phyloP scores from a whole-genome alignment of 2,888 invertebrate species.

The Drosophila mimetica region DNA sequence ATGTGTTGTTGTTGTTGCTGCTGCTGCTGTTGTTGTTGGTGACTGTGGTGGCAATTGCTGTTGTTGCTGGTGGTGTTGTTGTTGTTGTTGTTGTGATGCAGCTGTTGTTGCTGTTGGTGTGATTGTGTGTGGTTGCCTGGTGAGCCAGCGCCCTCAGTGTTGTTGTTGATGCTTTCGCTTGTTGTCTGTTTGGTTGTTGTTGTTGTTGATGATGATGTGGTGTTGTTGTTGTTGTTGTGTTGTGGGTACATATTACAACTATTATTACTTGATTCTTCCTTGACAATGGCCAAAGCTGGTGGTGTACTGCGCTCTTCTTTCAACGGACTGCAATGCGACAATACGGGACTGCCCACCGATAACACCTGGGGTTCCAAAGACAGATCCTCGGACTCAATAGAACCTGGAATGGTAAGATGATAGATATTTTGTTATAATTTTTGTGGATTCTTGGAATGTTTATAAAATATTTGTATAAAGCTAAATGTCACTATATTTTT shows the following conservation, averaged over 20 bases:
- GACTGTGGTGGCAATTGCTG: constrained; percentile 60
- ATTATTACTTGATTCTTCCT: constrained; percentile 91
- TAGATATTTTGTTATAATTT: not conserved
- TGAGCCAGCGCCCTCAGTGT: constrained; percentile 70
- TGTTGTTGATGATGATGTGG: constrained; percentile 59
- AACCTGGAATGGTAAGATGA: constrained; percentile 86
- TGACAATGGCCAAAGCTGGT: constrained; percentile 87
- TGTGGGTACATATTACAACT: constrained; percentile 86
- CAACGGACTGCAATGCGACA: constrained; percentile 86
- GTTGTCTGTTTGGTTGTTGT: constrained; percentile 69
- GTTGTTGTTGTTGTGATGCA: constrained; percentile 78
- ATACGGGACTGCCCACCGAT: constrained; percentile 84
- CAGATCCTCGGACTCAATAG: constrained; percentile 91
- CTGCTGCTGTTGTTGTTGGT: constrained; percentile 66
- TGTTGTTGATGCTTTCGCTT: constrained; percentile 61
- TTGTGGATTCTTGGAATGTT: too few relatives aligned
- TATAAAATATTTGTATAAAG: too few relatives aligned
- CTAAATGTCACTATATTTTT: too few relatives aligned
- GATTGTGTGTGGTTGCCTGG: constrained; percentile 44
- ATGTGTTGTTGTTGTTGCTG: constrained; percentile 76
- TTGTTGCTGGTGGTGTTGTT: constrained; percentile 21
- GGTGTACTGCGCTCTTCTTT: constrained; percentile 89
- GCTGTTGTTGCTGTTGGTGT: constrained; percentile 75
- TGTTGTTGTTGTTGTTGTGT: constrained; percentile 79
- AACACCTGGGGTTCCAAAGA: constrained; percentile 87